Evolutionary conservation across 2,797 vertebrate genomes (phyloP).

Genomic region (Macrochelys suwanniensis): DNA sequence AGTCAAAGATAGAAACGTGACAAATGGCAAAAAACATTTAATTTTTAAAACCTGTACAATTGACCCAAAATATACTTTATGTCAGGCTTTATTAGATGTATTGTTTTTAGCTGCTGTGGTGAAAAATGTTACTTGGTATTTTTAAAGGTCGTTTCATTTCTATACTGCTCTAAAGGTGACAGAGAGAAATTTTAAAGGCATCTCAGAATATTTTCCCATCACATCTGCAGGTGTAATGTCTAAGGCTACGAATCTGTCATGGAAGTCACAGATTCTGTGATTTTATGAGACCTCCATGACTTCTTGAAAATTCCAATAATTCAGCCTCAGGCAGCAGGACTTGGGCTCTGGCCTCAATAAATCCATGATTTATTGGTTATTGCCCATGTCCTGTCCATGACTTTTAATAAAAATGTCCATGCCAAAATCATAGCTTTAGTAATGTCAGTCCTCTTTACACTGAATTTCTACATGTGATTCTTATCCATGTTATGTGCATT

Average conservation of each 20-base stretch:
- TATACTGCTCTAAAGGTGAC: not conserved
- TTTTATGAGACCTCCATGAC: not conserved
- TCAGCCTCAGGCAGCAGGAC: not conserved
- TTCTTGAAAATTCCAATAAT: not conserved
- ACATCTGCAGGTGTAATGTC: not conserved
- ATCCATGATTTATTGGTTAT: not conserved
- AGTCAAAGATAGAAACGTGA: not conserved
- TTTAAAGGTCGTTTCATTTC: not conserved
- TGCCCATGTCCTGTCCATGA: not conserved
- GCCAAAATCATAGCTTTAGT: not conserved
- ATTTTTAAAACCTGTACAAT: not conserved
- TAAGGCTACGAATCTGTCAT: not conserved
- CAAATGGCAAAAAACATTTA: not conserved
- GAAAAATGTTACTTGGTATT: rapidly evolving
- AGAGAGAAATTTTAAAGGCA: not conserved
- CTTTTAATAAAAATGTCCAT: not conserved
- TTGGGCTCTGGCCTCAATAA: not conserved
- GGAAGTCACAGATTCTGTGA: not conserved
- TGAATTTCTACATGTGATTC: not conserved
- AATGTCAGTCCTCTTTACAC: not conserved
- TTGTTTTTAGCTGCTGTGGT: not conserved
- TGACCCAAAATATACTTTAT: not conserved
- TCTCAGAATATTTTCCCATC: not conserved
- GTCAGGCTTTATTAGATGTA: not conserved
- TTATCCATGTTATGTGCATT: not conserved